Evolutionary conservation across 2,888 invertebrate species (phyloP).

Genomic region (Drosophila prolongata): DNA sequence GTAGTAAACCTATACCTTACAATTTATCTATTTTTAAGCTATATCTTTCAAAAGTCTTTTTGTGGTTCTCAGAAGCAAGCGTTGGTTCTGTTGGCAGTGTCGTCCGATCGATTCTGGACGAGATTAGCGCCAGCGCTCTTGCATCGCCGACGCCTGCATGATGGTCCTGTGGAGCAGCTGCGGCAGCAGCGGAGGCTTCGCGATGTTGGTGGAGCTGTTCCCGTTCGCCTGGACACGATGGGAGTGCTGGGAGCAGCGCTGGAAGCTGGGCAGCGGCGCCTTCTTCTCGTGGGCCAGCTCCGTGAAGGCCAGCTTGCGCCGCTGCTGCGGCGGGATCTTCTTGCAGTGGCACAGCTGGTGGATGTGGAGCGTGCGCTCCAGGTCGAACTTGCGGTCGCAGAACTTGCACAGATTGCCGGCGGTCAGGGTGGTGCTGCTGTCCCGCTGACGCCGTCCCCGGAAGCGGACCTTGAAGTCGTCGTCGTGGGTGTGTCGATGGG

Average conservation of each 20-base stretch:
- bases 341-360: slow-evolving; percentile 65
- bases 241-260: slow-evolving; percentile 3
- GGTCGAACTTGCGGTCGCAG: slow-evolving; percentile 64
- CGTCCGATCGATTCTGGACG: not conserved
- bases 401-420: slow-evolving; percentile 52
- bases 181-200: slow-evolving; percentile 1
- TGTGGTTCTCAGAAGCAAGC: slow-evolving; percentile 4
- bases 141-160: not conserved
- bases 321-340: slow-evolving; percentile 66
- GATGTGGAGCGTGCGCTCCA: slow-evolving; percentile 68
- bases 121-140: slow-evolving; percentile 22
- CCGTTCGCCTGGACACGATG: not conserved
- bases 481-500: slow-evolving; percentile 62
- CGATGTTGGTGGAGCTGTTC: not conserved
- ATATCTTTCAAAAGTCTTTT: too few species aligned
- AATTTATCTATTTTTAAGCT: too few species aligned
- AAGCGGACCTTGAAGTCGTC: slow-evolving; percentile 61
- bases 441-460: slow-evolving; percentile 6
- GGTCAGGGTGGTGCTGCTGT: slow-evolving; percentile 20
- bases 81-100: not conserved
- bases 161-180: slow-evolving; percentile 1
- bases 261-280: slow-evolving; percentile 63
- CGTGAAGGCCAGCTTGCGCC: slow-evolving; percentile 64
- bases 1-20: too few species aligned
- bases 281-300: slow-evolving; percentile 70